Evolutionary conservation across 2,113 vertebrate species (phyloP), one percentile per base, ranked within the genome.

Genomic region (Triplophysa dalaica): DNA sequence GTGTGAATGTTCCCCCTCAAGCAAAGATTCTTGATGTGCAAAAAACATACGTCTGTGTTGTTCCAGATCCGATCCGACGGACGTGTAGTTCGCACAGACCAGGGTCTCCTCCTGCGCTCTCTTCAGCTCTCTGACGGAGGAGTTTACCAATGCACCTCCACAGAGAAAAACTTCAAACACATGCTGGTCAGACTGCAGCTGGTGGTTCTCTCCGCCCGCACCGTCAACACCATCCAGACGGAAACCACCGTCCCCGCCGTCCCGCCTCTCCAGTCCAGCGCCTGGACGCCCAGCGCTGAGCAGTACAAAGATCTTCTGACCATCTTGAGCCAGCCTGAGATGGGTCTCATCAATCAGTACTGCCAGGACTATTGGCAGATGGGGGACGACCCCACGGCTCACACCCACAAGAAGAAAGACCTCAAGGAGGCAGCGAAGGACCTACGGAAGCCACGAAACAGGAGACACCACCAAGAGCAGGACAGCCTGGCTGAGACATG

Each of bases 151-250:
- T 99, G 98, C 90, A 98, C 96, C 0, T 95, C 98, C 90, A 99
- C 96, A 0, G 98, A 99, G 93, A 99, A 99, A 88, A 99, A 97
- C 93, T 99, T 99, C 92, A 98, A 98, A 83, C 97, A 99, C 85
- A 92, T 93, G 0, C 93, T 99, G 45, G 94, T 95, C 45, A 95
- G 95, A 81, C 93, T 98, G 86, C 95, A 97, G 89, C 94, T 99
- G 8, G 94, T 96, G 0, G 94, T 99, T 1, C 94, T 99, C 38
- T 95, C 95, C 77, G 88, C 88, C 52, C 95, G 95, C 0, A 95
- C 95, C 0, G 93, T 99, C 81, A 96, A 96, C 9, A 93, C 92
- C 0, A 94, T 96, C 85, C 93, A 97, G 87, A 93, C 95, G 73
- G 96, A 97, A 52, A 89, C 90, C 0, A 94, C 93, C 68, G 87